Evolutionary conservation across 1,140 invertebrate genomes (phyloP), one percentile per base, ranked within the genome.

Genomic region (Tyrophagus putrescentiae): DNA sequence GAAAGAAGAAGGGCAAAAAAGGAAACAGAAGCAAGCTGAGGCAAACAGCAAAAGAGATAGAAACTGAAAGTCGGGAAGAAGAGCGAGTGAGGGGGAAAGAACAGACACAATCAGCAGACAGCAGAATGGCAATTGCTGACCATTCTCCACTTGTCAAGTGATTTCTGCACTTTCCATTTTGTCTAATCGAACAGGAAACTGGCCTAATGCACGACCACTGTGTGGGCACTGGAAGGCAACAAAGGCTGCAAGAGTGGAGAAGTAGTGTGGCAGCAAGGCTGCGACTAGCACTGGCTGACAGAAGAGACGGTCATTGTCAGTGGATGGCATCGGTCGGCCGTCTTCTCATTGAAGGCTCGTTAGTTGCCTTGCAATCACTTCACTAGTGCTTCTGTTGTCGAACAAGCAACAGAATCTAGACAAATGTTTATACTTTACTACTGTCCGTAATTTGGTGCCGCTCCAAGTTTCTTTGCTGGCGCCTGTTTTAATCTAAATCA

Each of bases 111-210:
- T 48, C 13, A 18, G 13, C 13, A 39, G 36, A 13, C 13, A 48
- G 18, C 21, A 21, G 31, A 48, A 48, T 48, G 7, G 45, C 45
- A 48, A 48, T 48, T 48, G 36, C 13, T 39, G 45, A n/a, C 45
- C 45, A 48, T 48, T 18, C 45, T 48, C 45, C 45, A 48, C 45
- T 48, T 48, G 45, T 48, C 45, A 48, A 48, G 45, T 48, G 45
- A 48, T 48, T 48, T 48, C 36, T 39, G 13, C 36, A 39, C 21
- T 39, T 39, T 39, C 36, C 36, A 39, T 39, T 39, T 39, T 39
- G 36, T 48, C 18, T 48, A 48, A 48, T 48, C 45, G 45, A 48
- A 48, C 45, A 48, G 45, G 45, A 48, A 48, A 48, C 45, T 48
- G 45, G 18, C 7, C 45, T 48, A 48, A 48, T 48, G 45, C 18